A percentile compares a stretch with the other conserved stretches of the same genome.
Evolutionary conservation across 2,797 vertebrate species (phyloP).

Genomic region (Petrocephalus schoutedeni): DNA sequence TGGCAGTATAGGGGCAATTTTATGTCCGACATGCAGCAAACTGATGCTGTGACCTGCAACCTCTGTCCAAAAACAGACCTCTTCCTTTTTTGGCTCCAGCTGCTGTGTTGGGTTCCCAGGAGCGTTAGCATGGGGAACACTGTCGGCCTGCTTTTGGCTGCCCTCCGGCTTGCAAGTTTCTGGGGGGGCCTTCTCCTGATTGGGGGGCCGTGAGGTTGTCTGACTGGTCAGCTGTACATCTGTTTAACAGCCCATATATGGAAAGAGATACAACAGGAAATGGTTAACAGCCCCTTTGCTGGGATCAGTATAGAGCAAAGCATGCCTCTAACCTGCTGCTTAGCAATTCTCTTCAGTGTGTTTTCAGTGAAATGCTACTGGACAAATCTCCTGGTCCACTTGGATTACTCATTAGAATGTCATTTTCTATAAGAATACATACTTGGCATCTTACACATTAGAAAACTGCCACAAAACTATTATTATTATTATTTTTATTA

Average conservation of each 20-base stretch:
- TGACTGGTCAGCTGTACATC: slow-evolving; percentile 48
- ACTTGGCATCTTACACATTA: neutral
- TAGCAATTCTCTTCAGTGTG: neutral
- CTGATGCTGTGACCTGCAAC: too few species aligned
- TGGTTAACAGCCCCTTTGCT: neutral
- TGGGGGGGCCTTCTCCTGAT: slow-evolving; percentile 44
- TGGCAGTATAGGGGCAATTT: too few species aligned
- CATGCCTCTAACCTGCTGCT: neutral
- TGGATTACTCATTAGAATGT: neutral
- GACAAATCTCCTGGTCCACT: neutral
- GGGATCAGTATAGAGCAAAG: neutral
- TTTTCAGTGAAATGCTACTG: neutral
- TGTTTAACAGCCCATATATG: slow-evolving; percentile 45
- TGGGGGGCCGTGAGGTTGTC: slow-evolving; percentile 46
- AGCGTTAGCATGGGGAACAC: slow-evolving; percentile 52
- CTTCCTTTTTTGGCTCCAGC: too few species aligned
- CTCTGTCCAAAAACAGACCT: too few species aligned
- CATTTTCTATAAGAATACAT: neutral
- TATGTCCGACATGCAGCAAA: too few species aligned
- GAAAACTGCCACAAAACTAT: neutral
- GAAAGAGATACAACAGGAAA: neutral
- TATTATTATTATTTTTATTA: too few species aligned
- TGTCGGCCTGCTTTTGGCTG: slow-evolving; percentile 45
- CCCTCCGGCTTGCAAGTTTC: slow-evolving; percentile 32
- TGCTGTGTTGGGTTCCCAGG: too few species aligned